phyloP scores from a whole-genome alignment of 1,140 invertebrate genomes.

The Campoletis sonorensis region DNA sequence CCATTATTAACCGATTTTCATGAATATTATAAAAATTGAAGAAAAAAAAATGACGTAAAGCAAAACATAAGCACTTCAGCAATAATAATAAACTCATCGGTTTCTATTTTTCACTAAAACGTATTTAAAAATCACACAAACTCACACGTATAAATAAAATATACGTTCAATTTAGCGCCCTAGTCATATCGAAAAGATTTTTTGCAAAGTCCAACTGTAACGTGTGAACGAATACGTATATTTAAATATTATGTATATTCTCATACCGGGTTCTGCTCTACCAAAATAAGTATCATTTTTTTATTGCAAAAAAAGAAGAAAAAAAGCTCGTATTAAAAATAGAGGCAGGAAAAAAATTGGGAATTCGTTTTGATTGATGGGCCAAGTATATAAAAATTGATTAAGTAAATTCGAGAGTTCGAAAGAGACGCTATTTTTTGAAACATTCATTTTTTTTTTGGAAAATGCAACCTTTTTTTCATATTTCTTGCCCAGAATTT shows the following conservation, averaged over 20 bases:
- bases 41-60: background rate
- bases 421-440: too few relatives aligned
- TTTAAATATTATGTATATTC: constrained; percentile 26
- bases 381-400: too few relatives aligned
- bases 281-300: background rate
- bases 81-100: constrained; percentile 12
- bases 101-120: constrained; percentile 18
- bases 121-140: background rate
- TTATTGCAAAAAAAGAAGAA: too few relatives aligned
- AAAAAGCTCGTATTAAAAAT: background rate
- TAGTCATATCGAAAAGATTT: constrained; percentile 29
- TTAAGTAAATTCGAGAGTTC: too few relatives aligned
- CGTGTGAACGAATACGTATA: constrained; percentile 2
- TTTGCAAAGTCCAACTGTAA: constrained; percentile 28
- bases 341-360: too few relatives aligned
- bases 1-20: background rate
- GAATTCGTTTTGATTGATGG: too few relatives aligned
- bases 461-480: too few relatives aligned
- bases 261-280: background rate
- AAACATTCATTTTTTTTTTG: too few relatives aligned
- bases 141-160: background rate
- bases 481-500: too few relatives aligned
- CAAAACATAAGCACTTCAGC: background rate
- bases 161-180: constrained; percentile 37
- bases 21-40: background rate